Conservation (phyloP, 2,888 invertebrate species). For the Dorcus hopei region DNA sequence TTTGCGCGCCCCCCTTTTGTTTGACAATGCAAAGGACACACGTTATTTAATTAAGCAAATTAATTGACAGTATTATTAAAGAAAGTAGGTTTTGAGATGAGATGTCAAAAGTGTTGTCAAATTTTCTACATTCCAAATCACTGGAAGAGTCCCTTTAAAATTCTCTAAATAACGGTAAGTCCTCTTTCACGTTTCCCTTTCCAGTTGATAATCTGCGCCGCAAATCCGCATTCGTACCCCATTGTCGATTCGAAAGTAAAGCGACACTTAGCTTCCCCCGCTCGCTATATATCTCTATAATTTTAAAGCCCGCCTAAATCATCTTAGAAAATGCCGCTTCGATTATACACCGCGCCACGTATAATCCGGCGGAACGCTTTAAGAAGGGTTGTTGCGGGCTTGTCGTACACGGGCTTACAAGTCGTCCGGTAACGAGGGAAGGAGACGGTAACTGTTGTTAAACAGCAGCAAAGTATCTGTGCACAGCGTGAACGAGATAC, state of each 20-base stretch:
- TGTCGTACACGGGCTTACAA: background rate
- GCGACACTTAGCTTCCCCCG: conserved; percentile 2
- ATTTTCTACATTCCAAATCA: conserved; percentile 14
- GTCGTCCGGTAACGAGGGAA: background rate
- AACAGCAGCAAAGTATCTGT: background rate
- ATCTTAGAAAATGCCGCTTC: conserved; percentile 25
- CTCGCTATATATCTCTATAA: conserved; percentile 10
- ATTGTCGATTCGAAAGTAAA: background rate
- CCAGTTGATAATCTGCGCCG: conserved; percentile 5
- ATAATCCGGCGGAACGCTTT: conserved; percentile 25
- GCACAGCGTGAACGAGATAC: background rate
- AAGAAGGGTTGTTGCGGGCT: conserved; percentile 21
- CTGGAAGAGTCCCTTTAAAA: conserved; percentile 7
- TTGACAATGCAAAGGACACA: background rate
- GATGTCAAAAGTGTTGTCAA: conserved; percentile 17
- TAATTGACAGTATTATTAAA: too few relatives aligned
- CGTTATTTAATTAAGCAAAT: too few relatives aligned
- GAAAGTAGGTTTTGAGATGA: too few relatives aligned
- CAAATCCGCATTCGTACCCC: background rate
- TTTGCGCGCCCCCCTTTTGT: background rate
- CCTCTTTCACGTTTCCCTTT: background rate
- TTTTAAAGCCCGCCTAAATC: conserved; percentile 17
- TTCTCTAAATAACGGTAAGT: conserved; percentile 13
- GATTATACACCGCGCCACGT: conserved; percentile 21
- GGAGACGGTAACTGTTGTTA: background rate